Evolutionary conservation across 2,113 vertebrate genomes (phyloP).

Genomic region (Corapipo altera): DNA sequence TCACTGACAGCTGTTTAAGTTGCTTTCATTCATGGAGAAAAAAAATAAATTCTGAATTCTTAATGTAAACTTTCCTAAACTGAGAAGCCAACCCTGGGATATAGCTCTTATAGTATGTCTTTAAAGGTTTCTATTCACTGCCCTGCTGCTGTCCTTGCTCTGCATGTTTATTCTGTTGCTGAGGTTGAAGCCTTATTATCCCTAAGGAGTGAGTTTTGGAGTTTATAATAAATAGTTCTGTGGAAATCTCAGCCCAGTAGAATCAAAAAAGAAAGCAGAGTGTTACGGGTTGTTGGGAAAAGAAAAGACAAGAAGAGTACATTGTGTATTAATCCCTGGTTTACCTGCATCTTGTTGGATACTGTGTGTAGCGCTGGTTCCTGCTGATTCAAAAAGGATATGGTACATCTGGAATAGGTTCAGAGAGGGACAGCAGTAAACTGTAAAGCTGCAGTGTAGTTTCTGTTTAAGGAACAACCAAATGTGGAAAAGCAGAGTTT

Average conservation of each 20-base stretch:
- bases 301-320: not conserved
- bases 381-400: not conserved
- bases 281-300: not conserved
- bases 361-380: fast-evolving
- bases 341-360: not conserved
- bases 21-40: not conserved
- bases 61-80: not conserved
- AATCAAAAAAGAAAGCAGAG: not conserved
- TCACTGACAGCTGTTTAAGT: not conserved
- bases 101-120: not conserved
- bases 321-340: not conserved
- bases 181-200: not conserved
- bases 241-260: not conserved
- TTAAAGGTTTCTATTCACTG: not conserved
- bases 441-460: not conserved
- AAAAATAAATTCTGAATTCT: not conserved
- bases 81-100: not conserved
- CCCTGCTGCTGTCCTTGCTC: not conserved
- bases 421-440: not conserved
- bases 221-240: not conserved
- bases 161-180: not conserved
- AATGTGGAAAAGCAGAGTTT: not conserved
- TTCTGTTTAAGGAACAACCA: not conserved
- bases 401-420: not conserved
- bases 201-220: not conserved